phyloP scores from a whole-genome alignment of 2,888 invertebrate species.

The Sicus ferrugineus region DNA sequence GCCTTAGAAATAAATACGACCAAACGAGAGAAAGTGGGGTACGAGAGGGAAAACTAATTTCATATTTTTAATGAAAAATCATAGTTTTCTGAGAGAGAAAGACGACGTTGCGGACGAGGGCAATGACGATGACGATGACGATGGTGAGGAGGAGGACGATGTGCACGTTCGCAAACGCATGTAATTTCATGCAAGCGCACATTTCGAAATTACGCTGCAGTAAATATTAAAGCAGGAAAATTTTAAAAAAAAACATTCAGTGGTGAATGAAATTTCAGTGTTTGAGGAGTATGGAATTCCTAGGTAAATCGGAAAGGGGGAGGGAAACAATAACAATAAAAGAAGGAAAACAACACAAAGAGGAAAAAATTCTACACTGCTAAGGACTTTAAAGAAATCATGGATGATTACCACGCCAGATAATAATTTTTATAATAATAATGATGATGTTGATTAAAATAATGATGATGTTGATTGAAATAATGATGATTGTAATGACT shows the following conservation, averaged over 20 bases:
- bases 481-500: background rate
- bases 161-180: conserved; percentile 21
- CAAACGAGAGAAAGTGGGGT: background rate
- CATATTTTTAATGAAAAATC: conserved; percentile 11
- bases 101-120: background rate
- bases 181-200: conserved; percentile 16
- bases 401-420: too few relatives aligned
- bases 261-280: background rate
- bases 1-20: background rate
- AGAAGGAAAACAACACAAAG: background rate
- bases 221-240: background rate
- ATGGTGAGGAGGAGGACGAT: background rate
- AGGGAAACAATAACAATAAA: background rate
- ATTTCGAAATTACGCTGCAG: conserved; percentile 7
- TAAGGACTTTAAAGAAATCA: too few relatives aligned
- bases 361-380: too few relatives aligned
- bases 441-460: too few relatives aligned
- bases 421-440: too few relatives aligned
- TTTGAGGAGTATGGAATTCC: too few relatives aligned
- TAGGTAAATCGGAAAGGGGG: background rate
- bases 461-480: background rate
- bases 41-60: background rate
- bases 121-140: background rate
- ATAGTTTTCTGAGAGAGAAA: background rate
- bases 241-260: background rate